Evolutionary conservation across 2,888 invertebrate species (phyloP), one percentile per base, ranked within the genome.

Genomic region (Volucella inanis): DNA sequence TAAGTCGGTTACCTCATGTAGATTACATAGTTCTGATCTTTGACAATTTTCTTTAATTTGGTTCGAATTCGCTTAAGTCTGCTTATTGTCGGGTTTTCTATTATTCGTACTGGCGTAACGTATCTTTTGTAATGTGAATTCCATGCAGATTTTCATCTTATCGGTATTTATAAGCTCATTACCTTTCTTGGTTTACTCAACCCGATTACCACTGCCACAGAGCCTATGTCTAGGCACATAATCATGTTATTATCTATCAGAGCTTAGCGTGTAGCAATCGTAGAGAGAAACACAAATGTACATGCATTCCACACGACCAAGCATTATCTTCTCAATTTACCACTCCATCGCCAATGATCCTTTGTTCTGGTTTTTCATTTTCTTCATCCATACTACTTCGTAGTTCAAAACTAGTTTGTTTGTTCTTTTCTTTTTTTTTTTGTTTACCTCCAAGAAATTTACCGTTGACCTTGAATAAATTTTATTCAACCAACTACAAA

Each of bases 331-430:
- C 18, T n/a, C 3, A 1, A 14, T 41, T 41, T 12, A n/a, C 39
- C 10, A 31, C 0, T 18, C 1, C 47, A 47, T n/a, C 39, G 0
- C 50, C 31, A 47, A 45, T 10, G 47, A 62, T 54, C 57, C 71
- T 78, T 78, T 71, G 54, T 70, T 64, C n/a, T 50, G 39, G 14
- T 64, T 22, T 59, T 15, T 61, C 18, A 31, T 50, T 67, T 59
- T 18, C 43, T 47, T 15, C 14, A 39, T 18, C 18, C 47, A 38
- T 12, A 47, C n/a, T 59, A 31, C 22, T 54, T 22, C 22, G n/a
- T 8, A 31, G 31, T 8, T 11, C 0, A 11, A 74, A 78, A 82
- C 71, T 2, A 49, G 77, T 77, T 84, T 75, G 38, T n/a, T 14
- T 4, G 31, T 31, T 6, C 6, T 6, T 31, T 31, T n/a, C n/a